Evolutionary conservation across 2,113 vertebrate genomes (phyloP), one percentile per base, ranked within the genome.

Genomic region (Brachypteracias leptosomus): DNA sequence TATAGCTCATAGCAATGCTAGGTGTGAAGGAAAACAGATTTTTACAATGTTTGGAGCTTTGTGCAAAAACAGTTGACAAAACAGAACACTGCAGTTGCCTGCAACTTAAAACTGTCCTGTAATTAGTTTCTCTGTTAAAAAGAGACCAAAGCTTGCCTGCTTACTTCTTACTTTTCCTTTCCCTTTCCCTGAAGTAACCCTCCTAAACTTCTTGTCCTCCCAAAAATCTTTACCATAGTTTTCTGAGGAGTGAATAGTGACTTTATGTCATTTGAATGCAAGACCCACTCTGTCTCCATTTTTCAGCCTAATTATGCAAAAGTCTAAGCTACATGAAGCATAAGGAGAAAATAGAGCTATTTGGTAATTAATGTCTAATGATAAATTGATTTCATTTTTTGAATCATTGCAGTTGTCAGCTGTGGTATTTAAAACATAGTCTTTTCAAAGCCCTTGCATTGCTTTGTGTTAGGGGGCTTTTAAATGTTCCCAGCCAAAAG

Each of bases 11-110:
- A 96, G 96, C 84, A 0, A 93, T 38, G 80, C 80, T 96, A 96
- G 96, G 96, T 96, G 95, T 92, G 96, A 96, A 96, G 63, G 80
- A 84, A 97, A 97, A 96, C 95, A 94, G 85, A 93, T 94, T 97
- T 90, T 96, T 93, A 94, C 92, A 96, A 84, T 93, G 79, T 95
- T 93, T 94, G 72, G 66, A 87, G 92, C 80, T 96, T 94, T 92
- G 92, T 90, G 89, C 51, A 93, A 82, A 96, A 94, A 88, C 95
- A 95, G 93, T 94, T 96, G 93, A 96, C 90, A 96, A 96, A 96
- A 96, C 61, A 96, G 44, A 96, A 75, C 40, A 71, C 59, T 94
- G 75, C 85, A 95, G 62, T 88, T 54, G 85, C 75, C 38, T 95
- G 36, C 83, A 90, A 94, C 86, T 92, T 93, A n/a, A 96, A 95